These are phyloP conservation scores for Oxytorus armatus DNA, from an alignment of 2,888 invertebrate species.

Conservation along the genomic window DNA sequence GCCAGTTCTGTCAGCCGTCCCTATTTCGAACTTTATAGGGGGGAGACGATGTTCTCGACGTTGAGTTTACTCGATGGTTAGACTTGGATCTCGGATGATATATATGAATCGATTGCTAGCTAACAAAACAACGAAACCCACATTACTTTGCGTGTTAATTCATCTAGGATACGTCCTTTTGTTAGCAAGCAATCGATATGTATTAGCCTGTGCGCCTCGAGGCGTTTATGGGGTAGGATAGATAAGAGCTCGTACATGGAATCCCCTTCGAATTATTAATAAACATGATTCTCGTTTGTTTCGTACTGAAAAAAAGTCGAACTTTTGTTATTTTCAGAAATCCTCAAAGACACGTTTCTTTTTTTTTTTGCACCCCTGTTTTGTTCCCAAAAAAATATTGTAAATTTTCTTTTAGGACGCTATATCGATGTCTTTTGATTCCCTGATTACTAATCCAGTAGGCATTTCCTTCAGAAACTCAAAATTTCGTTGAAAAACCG, in stretches of 20 bases:
- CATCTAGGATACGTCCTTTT: neutral
- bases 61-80: slow-evolving; percentile 8
- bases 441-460: no score
- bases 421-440: no score
- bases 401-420: no score
- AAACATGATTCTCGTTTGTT: no score
- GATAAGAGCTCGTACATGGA: neutral
- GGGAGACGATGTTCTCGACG: slow-evolving; percentile 4
- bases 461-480: no score
- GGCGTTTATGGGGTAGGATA: neutral
- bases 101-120: neutral
- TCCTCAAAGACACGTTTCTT: no score
- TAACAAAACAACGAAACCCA: neutral
- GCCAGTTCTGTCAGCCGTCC: no score
- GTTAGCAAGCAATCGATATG: neutral
- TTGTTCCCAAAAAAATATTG: no score
- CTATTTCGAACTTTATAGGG: neutral
- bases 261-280: neutral
- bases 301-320: neutral
- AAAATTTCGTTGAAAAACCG: no score
- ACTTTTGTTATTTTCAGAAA: no score
- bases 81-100: slow-evolving; percentile 15
- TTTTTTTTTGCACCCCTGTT: no score
- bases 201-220: neutral
- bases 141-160: neutral